phyloP scores from a whole-genome alignment of 2,888 invertebrate genomes.

The Itoplectis maculator region DNA sequence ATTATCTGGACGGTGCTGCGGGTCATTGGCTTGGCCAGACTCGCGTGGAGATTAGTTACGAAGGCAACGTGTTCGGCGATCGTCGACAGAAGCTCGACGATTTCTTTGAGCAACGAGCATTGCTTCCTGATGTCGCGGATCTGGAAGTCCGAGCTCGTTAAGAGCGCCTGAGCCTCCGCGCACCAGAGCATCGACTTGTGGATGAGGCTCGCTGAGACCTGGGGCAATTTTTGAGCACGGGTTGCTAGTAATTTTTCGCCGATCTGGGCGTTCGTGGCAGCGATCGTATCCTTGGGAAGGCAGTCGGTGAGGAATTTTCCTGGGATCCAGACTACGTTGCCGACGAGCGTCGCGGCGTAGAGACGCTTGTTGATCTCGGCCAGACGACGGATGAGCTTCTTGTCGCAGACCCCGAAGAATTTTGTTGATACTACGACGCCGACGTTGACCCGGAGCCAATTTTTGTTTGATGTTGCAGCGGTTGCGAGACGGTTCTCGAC shows the following conservation, averaged over 20 bases:
- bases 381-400: constrained; percentile 90
- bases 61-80: constrained; percentile 85
- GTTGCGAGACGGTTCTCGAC: constrained; percentile 86
- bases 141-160: constrained; percentile 81
- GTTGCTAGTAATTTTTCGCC: constrained; percentile 79
- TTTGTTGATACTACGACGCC: constrained; percentile 89
- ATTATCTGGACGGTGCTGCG: constrained; percentile 90
- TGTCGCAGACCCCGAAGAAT: constrained; percentile 92
- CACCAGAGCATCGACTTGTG: constrained; percentile 85
- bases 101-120: constrained; percentile 86
- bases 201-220: constrained; percentile 84
- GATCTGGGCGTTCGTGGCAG: constrained; percentile 74
- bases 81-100: constrained; percentile 83
- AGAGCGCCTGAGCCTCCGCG: constrained; percentile 85
- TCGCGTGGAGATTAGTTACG: constrained; percentile 90
- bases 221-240: constrained; percentile 75
- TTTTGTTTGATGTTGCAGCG: constrained; percentile 84
- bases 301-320: constrained; percentile 91
- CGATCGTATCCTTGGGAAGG: constrained; percentile 85
- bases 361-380: constrained; percentile 92
- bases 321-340: constrained; percentile 94
- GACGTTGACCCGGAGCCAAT: constrained; percentile 88
- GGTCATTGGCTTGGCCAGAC: constrained; percentile 91
- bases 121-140: constrained; percentile 81
- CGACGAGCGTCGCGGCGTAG: constrained; percentile 91